Evolutionary conservation across 2,797 vertebrate species (phyloP), one percentile per base, ranked within the genome.

Genomic region (Muscicapa comitata): DNA sequence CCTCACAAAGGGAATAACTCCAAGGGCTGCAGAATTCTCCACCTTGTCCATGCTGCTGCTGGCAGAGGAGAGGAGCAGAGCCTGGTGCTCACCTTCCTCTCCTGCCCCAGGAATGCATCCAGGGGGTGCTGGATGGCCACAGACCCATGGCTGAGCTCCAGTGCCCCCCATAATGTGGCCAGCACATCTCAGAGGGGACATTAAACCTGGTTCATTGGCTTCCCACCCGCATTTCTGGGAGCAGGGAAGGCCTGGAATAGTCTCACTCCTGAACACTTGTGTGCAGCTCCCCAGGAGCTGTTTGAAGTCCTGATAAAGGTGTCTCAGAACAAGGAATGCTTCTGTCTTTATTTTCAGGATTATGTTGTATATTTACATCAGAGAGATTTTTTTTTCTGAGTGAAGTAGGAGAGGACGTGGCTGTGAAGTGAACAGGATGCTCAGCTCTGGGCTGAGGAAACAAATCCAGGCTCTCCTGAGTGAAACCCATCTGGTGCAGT

Each of bases 161-260:
- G 11, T 29, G 47, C 14, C 40, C 37, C 13, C 51, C 10, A 17
- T 7, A 7, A 51, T 65, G 38, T 15, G 14, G 5, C 0, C 24
- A 6, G 24, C 26, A 10, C 25, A 4, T 11, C 6, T 8, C 31
- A 11, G 21, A 50, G 65, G 35, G 35, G 59, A n/a, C 2, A 3
- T 2, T 13, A 11, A 54, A 31, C 24, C 23, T 33, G 2, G 29
- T 13, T 47, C 10, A 1, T 16, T 8, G 38, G 19, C 28, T 38
- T 17, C 20, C 43, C 8, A 0, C 11, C 14, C 12, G 0, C 10
- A 17, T 37, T 17, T 0, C 35, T 1, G 1, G 11, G 10, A 18
- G 50, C 20, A 17, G 67, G 20, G 31, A 31, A 47, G 33, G 11
- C 42, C 47, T 59, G 5, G 63, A 12, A 13, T 0, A 2, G n/a